Evolutionary conservation across 2,797 vertebrate genomes (phyloP).

Genomic region (Manis javanica): DNA sequence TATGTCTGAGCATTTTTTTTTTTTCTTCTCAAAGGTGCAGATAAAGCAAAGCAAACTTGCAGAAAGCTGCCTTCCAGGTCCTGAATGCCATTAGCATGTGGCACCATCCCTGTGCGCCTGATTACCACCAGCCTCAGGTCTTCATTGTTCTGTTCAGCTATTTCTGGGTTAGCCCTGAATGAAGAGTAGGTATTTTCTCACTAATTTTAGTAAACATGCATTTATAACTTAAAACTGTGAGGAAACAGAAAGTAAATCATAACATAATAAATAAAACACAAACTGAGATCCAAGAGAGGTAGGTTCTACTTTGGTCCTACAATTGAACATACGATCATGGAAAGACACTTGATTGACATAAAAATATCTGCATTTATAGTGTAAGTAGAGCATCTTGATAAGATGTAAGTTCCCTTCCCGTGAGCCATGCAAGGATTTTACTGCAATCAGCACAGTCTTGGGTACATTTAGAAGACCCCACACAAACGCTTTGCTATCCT

Average conservation of each 20-base stretch:
- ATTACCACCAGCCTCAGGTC: background rate
- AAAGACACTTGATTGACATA: background rate
- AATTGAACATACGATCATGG: background rate
- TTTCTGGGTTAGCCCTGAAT: background rate
- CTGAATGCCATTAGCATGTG: background rate
- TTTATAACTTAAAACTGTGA: background rate
- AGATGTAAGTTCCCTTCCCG: background rate
- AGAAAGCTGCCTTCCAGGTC: background rate
- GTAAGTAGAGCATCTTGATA: background rate
- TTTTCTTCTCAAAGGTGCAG: conserved; percentile 60
- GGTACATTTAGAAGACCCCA: background rate
- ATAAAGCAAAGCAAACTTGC: conserved; percentile 26
- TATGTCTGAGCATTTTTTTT: conserved; percentile 39
- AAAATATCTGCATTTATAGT: background rate
- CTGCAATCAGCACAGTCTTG: background rate
- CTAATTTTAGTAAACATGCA: background rate
- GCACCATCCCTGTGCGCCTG: background rate
- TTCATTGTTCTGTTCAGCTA: background rate
- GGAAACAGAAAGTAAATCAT: background rate
- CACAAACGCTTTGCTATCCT: background rate
- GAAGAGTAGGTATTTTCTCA: background rate
- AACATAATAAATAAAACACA: background rate
- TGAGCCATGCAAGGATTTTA: background rate
- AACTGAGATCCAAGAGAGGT: background rate
- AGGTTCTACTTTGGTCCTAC: background rate